phyloP scores from a whole-genome alignment of 2,797 vertebrate species.

The Oreonectes daqikongensis region DNA sequence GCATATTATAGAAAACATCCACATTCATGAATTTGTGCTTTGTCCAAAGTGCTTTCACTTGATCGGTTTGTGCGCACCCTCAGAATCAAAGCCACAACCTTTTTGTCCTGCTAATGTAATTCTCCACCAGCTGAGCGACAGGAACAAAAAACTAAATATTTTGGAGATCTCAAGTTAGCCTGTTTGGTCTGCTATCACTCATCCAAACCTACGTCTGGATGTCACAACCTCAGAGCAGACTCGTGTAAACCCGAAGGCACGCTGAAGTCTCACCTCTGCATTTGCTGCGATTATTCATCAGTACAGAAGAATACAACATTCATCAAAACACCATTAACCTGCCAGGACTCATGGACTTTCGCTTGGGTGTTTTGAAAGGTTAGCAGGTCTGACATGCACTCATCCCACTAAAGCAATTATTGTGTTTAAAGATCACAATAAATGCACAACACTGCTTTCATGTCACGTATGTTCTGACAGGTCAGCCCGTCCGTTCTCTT shows the following conservation, averaged over 20 bases:
- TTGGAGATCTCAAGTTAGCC: neutral
- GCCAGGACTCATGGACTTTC: constrained; percentile 3
- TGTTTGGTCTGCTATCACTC: constrained; percentile 51
- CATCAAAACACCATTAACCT: neutral
- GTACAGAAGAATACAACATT: constrained; percentile 1
- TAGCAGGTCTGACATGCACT: no score
- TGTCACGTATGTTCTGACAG: constrained; percentile 12
- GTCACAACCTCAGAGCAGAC: constrained; percentile 18
- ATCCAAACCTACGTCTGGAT: constrained; percentile 37
- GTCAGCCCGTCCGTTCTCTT: constrained; percentile 32
- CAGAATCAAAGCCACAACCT: no score
- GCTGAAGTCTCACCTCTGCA: no score
- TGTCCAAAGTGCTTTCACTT: no score
- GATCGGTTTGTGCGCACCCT: no score
- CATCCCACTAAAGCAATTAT: neutral
- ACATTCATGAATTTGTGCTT: no score
- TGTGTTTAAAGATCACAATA: constrained; percentile 26
- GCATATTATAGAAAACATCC: no score
- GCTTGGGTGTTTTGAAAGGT: no score
- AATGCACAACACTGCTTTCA: constrained; percentile 12
- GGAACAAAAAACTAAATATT: neutral
- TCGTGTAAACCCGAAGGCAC: constrained; percentile 14
- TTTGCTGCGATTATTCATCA: no score
- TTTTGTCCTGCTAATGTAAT: no score
- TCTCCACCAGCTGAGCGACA: neutral